Evolutionary conservation across 2,113 vertebrate species (phyloP).

Genomic region (Melozone crissalis): DNA sequence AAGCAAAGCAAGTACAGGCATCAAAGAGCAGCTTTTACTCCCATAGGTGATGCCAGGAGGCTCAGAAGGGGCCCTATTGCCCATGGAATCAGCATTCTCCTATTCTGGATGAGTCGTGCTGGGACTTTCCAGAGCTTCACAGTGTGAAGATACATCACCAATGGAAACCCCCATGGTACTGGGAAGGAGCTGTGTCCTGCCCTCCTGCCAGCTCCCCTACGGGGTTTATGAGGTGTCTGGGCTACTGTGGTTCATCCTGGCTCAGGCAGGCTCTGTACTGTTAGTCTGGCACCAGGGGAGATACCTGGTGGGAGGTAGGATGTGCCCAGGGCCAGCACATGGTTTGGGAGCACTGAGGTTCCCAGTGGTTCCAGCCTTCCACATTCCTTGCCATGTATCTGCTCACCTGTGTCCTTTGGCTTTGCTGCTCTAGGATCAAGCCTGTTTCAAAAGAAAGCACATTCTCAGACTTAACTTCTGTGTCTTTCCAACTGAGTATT

Average conservation of each 20-base stretch:
- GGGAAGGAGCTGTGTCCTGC: neutral
- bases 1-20: neutral
- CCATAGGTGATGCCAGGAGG: neutral
- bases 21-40: neutral
- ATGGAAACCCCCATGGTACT: neutral
- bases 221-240: neutral
- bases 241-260: neutral
- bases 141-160: neutral
- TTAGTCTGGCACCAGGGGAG: neutral
- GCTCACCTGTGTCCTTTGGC: neutral
- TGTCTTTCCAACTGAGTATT: neutral
- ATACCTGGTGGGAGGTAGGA: neutral
- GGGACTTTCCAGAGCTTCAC: neutral
- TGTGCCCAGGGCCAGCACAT: neutral
- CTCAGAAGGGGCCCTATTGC: neutral
- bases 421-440: neutral
- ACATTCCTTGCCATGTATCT: neutral
- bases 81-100: neutral
- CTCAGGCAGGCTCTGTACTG: neutral
- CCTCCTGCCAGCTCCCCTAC: neutral
- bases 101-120: rapidly evolving
- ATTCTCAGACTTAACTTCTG: neutral
- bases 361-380: neutral
- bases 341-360: neutral
- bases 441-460: neutral